phyloP scores from a whole-genome alignment of 2,113 vertebrate genomes.

The Chionodraco myersi region DNA sequence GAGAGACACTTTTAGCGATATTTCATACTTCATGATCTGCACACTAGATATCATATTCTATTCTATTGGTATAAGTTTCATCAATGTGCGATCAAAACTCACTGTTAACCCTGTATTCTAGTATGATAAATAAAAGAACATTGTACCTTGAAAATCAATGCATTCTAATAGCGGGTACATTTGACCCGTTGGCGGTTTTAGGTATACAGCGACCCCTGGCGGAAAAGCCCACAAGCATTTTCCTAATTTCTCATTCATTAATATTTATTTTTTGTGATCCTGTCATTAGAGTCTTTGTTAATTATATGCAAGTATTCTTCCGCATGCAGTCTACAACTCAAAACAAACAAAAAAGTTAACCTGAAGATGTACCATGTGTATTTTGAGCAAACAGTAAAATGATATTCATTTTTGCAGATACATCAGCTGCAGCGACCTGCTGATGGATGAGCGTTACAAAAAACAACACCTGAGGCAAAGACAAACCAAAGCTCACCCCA shows the following conservation, averaged over 20 bases:
- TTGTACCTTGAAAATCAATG: too few species aligned
- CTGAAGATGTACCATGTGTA: neutral
- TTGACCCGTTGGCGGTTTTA: too few species aligned
- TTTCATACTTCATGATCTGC: too few species aligned
- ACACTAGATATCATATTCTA: too few species aligned
- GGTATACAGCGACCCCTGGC: too few species aligned
- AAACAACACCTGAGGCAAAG: neutral
- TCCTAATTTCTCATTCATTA: neutral
- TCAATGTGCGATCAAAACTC: too few species aligned
- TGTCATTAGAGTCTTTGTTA: neutral
- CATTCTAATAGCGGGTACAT: too few species aligned
- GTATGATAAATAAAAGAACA: too few species aligned
- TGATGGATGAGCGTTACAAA: neutral
- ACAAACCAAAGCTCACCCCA: neutral
- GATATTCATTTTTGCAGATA: neutral
- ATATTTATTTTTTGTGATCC: neutral
- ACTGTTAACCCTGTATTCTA: too few species aligned
- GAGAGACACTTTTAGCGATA: too few species aligned
- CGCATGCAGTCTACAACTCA: neutral
- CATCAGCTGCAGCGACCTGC: neutral
- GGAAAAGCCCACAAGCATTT: neutral
- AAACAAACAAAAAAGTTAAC: neutral
- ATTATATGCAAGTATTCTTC: neutral
- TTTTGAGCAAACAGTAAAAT: neutral
- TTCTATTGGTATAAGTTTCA: too few species aligned